Conservation (phyloP, 2,113 vertebrate species). For the Gymnarchus niloticus region DNA sequence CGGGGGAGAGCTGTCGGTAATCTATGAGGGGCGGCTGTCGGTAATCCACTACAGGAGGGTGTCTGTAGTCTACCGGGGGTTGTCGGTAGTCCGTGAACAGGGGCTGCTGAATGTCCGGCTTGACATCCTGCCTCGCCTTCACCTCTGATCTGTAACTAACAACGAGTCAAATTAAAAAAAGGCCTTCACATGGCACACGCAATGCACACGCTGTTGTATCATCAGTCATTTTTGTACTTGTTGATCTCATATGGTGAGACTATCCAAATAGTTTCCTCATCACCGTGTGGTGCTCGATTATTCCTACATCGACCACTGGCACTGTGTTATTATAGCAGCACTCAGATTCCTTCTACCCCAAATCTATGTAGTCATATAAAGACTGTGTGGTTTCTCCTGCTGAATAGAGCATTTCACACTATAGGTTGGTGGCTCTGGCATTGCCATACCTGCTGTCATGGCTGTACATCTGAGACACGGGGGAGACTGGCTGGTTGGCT, state of each 20-base stretch:
- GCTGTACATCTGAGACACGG: slow-evolving; percentile 80
- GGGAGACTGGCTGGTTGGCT: slow-evolving; percentile 46
- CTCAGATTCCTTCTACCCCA: neutral
- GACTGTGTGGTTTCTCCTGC: neutral
- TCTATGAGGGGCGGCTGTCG: slow-evolving; percentile 86
- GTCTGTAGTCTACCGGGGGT: slow-evolving; percentile 91
- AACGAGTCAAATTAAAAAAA: slow-evolving; percentile 29
- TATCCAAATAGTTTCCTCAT: neutral
- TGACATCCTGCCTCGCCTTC: slow-evolving; percentile 97
- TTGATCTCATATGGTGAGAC: neutral
- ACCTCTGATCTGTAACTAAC: slow-evolving; percentile 89
- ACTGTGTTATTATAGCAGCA: neutral
- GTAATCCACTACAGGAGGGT: slow-evolving; percentile 90
- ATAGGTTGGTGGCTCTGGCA: neutral
- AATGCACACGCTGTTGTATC: neutral
- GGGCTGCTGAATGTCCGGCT: slow-evolving; percentile 92
- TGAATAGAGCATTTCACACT: neutral
- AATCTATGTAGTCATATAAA: neutral
- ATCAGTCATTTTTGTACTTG: neutral
- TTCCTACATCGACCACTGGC: neutral
- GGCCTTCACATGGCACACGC: neutral
- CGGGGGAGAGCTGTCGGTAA: slow-evolving; percentile 85
- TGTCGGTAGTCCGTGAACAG: slow-evolving; percentile 92
- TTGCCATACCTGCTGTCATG: slow-evolving; percentile 87
- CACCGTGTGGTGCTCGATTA: neutral